Base-by-base conservation (phyloP, 1,140 invertebrate genomes). In the Conus betulinus region DNA sequence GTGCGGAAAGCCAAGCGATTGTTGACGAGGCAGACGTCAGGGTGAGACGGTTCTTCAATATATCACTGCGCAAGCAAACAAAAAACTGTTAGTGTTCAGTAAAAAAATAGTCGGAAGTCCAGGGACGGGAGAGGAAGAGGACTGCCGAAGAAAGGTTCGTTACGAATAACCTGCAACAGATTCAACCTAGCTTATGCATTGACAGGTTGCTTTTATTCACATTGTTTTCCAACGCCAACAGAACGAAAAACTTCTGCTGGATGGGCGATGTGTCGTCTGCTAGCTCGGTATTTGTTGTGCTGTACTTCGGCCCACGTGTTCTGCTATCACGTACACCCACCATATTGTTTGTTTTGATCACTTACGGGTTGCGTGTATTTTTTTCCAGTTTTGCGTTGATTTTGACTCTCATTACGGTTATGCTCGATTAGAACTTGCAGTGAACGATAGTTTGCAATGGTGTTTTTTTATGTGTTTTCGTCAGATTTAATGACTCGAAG, bases 51-150 rank as follows among this genome's bases (percentile, higher is more conserved):
- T 60, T 85, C 84, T 53, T 55, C 63, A 20, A 88, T n/a, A 88
- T 52, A 89, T 81, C 85, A 85, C 83, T 76, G 87, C 83, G 74
- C 60, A 63, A 81, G 67, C 27, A 53, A 83, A 82, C 39, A 67
- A 79, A 23, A 91, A 91, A 63, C 87, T 90, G 81, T 27, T 87
- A 60, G 78, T 71, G 67, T 71, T 91, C 57, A 87, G 90, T n/a
- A 93, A 93, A 89, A 93, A 89, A 93, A 93, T 83, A 93, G 93
- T 89, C 89, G 92, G 39, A 93, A 92, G 82, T 93, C 93, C 15
- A 52, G 93, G 84, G 89, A 92, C 86, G 93, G 93, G 87, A 88
- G 89, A 87, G 92, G 92, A 15, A 90, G 93, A 76, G 93, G 93
- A n/a, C 74, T 93, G 51, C 92, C 92, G 15, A 93, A 93, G 88